Evolutionary conservation across 1,140 invertebrate species (phyloP), one percentile per base, ranked within the genome.

Genomic region (Solenopsis invicta): DNA sequence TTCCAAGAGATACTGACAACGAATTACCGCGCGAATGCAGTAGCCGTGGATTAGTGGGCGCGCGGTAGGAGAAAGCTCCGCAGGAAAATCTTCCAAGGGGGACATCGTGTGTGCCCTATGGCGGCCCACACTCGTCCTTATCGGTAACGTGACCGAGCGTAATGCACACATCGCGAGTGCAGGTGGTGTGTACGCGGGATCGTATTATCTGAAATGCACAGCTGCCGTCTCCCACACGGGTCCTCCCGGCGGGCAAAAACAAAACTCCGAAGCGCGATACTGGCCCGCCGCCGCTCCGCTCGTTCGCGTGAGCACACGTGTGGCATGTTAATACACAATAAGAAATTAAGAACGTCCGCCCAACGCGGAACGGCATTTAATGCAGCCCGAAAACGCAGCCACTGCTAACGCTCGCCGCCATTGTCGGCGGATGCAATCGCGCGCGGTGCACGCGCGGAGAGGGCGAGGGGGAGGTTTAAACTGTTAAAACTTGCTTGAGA

Each of bases 271-370:
- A 90, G 85, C 75, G 91, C 92, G 87, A 94, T 94, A 94, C 92
- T 92, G 82, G 69, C 37, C 13, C 64, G 50, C 50, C 48, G 5
- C 48, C 24, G 78, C 84, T 9, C 45, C 50, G 77, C 34, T 45
- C 13, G 52, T 41, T 94, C 90, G 93, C 93, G 93, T 94, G 93
- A 93, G 93, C 92, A 93, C 90, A 94, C 92, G 93, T 94, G 93
- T 94, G 91, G 93, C 93, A 94, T 94, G 93, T 93, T 94, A 94
- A 94, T 93, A 93, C 85, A 94, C 93, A 93, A 94, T 94, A 93
- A 94, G 93, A 93, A 94, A 93, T 93, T 93, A 94, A 93, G 93
- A 93, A 92, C 90, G 87, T 88, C 86, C 76, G 84, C 69, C 66
- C 62, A 21, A 41, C 74, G 18, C 74, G 59, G 56, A 21, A 50